These are phyloP conservation scores for Whitmania pigra DNA, from an alignment of 1,140 invertebrate genomes.

Conservation along the genomic window DNA sequence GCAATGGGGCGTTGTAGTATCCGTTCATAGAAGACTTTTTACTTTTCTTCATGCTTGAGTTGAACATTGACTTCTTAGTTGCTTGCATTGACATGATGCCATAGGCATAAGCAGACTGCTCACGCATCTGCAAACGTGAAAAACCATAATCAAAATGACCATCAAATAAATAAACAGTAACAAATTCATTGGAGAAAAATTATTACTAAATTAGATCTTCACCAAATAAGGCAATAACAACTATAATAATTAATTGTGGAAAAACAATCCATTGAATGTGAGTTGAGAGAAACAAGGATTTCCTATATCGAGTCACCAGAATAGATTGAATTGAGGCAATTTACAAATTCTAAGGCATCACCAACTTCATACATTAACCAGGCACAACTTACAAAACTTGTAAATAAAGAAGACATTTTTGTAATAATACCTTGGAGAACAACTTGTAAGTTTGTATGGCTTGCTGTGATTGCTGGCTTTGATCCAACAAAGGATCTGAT, in stretches of 20 bases:
- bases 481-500: slow-evolving; percentile 14
- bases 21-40: not conserved
- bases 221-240: no score
- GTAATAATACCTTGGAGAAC: slow-evolving; percentile 19
- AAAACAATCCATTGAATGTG: no score
- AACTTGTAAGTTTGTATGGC: slow-evolving; percentile 17
- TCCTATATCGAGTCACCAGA: not conserved
- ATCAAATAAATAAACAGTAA: no score
- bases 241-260: no score
- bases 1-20: no score
- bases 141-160: not conserved
- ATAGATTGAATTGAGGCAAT: not conserved
- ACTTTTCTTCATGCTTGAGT: not conserved
- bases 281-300: no score
- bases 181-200: no score
- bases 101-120: slow-evolving; percentile 7
- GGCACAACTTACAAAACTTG: not conserved
- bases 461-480: slow-evolving; percentile 12
- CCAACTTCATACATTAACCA: not conserved
- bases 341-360: not conserved
- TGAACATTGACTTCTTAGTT: slow-evolving; percentile 5
- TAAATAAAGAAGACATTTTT: not conserved
- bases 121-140: slow-evolving; percentile 10
- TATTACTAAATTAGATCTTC: no score
- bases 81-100: not conserved